Evolutionary conservation across 2,888 invertebrate species (phyloP).

Genomic region (Boloria selene): DNA sequence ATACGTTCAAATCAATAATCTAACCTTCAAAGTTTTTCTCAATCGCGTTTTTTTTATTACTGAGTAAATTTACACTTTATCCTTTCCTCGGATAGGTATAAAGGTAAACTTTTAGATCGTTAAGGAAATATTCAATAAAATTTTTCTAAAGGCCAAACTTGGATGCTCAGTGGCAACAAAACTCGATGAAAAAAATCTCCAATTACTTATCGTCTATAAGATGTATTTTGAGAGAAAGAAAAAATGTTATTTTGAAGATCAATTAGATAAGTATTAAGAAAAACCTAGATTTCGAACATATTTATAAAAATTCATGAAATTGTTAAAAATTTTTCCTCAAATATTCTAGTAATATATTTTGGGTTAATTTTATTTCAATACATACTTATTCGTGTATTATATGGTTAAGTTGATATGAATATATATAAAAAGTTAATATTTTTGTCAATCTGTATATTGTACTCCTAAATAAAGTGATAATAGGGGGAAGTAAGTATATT

Average conservation of each 20-base stretch:
- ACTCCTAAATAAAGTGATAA: too few species aligned
- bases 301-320: too few species aligned
- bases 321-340: too few species aligned
- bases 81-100: slow-evolving; percentile 10
- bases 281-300: too few species aligned
- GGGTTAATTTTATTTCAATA: too few species aligned
- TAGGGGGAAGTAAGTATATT: too few species aligned
- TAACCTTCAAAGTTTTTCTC: slow-evolving; percentile 15
- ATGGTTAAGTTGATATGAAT: too few species aligned
- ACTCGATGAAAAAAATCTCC: slow-evolving; percentile 3
- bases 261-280: too few species aligned
- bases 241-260: not conserved
- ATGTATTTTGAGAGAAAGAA: not conserved
- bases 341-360: too few species aligned
- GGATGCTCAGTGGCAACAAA: slow-evolving; percentile 1
- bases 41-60: slow-evolving; percentile 13
- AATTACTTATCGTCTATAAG: not conserved
- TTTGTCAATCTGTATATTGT: too few species aligned
- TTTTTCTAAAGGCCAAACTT: slow-evolving; percentile 23
- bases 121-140: slow-evolving; percentile 32
- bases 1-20: slow-evolving; percentile 8
- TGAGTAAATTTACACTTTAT: slow-evolving; percentile 29
- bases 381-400: too few species aligned
- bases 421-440: too few species aligned
- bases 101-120: slow-evolving; percentile 28